Base-by-base conservation (phyloP, 2,888 invertebrate species). In the Agonopterix alstromeriana region DNA sequence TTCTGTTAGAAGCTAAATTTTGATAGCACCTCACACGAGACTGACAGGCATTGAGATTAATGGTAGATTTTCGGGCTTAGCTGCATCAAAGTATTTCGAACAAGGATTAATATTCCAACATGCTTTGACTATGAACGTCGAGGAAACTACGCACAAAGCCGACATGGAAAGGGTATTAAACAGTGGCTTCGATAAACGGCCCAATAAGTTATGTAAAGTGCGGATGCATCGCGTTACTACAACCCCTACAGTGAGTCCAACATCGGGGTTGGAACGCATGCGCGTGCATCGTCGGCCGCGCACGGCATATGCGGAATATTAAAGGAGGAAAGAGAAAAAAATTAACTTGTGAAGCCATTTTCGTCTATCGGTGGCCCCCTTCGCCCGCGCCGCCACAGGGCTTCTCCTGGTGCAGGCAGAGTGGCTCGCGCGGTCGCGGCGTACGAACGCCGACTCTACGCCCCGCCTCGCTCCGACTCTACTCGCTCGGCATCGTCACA, bases 251-350 rank as follows among this genome's bases (percentile, higher is more conserved):
- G n/a, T 73, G 58, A 27, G 27, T 27, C 27, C 27, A 5, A 27
- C 49, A 56, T 52, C 58, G 68, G 76, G 78, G 73, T 70, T 70
- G 67, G 70, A 67, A 78, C 88, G 88, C 88, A 86, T 87, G 88
- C 88, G 87, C 82, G 74, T 82, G 83, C 82, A 82, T 66, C 73
- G 77, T 72, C 73, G 66, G 75, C 73, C 77, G 81, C 79, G 81
- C 78, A 81, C 85, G 81, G 82, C 87, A 87, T 88, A 88, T 88
- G 87, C 88, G 87, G 84, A 85, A 84, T 86, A 87, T 87, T 87
- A 87, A 85, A 87, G 88, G 79, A 88, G 82, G 88, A 88, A 88
- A 88, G 88, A 88, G 88, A 88, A 87, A 88, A 86, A 88, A 87
- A 86, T 86, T 86, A 81, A 87, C 84, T 88, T 84, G 87, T 87